phyloP scores from a whole-genome alignment of 2,888 invertebrate genomes.

The Magallana nippona region DNA sequence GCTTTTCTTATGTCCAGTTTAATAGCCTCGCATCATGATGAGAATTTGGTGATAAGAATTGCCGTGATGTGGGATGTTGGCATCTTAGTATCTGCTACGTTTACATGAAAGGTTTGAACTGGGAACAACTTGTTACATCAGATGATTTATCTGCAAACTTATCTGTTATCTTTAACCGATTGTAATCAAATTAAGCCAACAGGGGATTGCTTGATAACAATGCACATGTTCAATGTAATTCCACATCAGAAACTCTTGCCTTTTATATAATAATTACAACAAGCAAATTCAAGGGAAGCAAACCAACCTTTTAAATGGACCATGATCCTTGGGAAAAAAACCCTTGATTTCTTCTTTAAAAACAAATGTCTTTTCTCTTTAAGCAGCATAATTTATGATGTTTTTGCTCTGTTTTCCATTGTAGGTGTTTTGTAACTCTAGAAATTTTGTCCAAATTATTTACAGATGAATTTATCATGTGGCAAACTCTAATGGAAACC shows the following conservation, averaged over 20 bases:
- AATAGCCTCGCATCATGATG: conserved; percentile 20
- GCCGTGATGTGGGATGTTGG: conserved; percentile 1
- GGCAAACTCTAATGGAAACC: conserved; percentile 2
- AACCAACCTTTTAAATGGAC: conserved; percentile 11
- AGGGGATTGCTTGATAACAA: conserved; percentile 30
- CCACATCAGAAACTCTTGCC: conserved; percentile 11
- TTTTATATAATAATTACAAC: conserved; percentile 21
- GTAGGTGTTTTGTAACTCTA: conserved; percentile 2
- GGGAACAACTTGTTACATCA: conserved; percentile 3
- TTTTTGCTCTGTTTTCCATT: background rate
- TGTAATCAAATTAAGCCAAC: conserved; percentile 25
- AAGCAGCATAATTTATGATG: background rate
- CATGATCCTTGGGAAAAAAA: background rate
- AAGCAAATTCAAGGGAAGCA: conserved; percentile 25
- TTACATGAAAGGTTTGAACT: conserved; percentile 11
- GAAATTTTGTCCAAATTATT: conserved; percentile 33
- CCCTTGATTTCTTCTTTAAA: background rate
- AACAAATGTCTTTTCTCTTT: background rate
- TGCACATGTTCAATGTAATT: conserved; percentile 33
- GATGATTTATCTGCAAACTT: background rate
- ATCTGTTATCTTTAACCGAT: conserved; percentile 13
- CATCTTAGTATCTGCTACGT: background rate
- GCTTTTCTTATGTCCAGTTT: conserved; percentile 29
- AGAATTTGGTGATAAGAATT: conserved; percentile 20
- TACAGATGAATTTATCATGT: conserved; percentile 33